Base-by-base conservation (phyloP, 2,888 invertebrate genomes). In the Apotomis turbidana region DNA sequence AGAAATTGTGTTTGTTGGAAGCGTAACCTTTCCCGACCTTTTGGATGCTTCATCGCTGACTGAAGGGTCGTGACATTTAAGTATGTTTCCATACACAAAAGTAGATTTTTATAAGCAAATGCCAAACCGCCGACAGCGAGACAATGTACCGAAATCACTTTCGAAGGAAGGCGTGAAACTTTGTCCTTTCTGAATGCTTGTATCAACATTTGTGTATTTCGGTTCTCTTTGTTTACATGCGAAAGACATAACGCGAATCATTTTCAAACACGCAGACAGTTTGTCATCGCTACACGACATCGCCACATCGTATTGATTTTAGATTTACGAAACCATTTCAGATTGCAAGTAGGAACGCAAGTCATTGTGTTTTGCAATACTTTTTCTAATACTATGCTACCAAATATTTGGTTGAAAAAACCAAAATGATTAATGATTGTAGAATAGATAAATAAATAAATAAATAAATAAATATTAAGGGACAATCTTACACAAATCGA, bases 41-140 rank as follows among this genome's bases (percentile, higher is more conserved):
- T 72, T 44, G 8, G 57, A 44, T 44, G 38, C 54, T n/a, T 59
- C 63, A 41, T 58, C 49, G 52, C 51, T 63, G 57, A 52, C 49
- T 41, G 49, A 41, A 59, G 62, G 68, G 72, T 68, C 72, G 41
- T 72, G 72, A 68, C 72, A 72, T 72, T 72, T 72, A 44, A 57
- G 55, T 63, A 60, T 38, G 71, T 49, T 58, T 68, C 63, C 44
- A 68, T 54, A 63, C 46, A 46, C 62, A 12, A 68, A 59, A 63
- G 55, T 62, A 66, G 36, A 63, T 55, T 36, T 68, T 68, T 58
- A 60, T 51, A 51, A 55, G 60, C 59, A 67, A 72, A 72, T 62
- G 71, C 52, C 71, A 72, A 68, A 41, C 71, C 57, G 27, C 12
- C 57, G 3, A 49, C 27, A 41, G 41, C 6, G 6, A 41, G 6